These are phyloP conservation scores for Tetranychus truncatus DNA, from an alignment of 2,888 invertebrate species.

Conservation along the genomic window DNA sequence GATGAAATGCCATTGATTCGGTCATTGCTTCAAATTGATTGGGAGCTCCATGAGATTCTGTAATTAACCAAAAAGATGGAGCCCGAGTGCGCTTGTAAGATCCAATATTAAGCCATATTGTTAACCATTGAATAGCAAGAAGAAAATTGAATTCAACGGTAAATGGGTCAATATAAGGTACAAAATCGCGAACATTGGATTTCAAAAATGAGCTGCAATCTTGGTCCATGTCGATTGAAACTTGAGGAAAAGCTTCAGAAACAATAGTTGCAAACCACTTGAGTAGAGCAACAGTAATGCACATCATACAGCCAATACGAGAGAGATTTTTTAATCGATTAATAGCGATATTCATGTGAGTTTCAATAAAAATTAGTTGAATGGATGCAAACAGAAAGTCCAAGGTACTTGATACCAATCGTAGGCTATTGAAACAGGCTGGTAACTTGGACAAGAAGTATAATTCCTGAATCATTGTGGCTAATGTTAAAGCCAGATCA, in stretches of 20 bases:
- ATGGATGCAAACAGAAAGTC: not conserved
- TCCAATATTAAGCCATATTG: not conserved
- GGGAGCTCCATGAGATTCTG: not conserved
- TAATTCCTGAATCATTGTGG: not conserved
- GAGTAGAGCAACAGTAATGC: not conserved
- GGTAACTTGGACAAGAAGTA: not conserved
- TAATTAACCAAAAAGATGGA: not conserved
- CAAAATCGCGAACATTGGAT: not conserved
- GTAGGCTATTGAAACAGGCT: not conserved
- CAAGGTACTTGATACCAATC: not conserved
- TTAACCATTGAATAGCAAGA: not conserved
- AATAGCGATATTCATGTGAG: not conserved
- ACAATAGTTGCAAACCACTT: not conserved
- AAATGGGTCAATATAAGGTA: not conserved
- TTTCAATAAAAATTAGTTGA: not conserved
- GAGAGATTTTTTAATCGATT: not conserved
- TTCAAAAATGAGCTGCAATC: not conserved
- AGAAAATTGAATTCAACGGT: not conserved
- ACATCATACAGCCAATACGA: not conserved
- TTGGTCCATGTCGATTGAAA: not conserved
- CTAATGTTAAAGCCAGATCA: not conserved
- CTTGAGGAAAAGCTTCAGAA: not conserved
- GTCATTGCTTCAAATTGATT: not conserved
- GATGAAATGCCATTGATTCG: not conserved
- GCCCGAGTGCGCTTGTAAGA: not conserved